Evolutionary conservation across 2,797 vertebrate species (phyloP).

Genomic region (Choloepus didactylus): DNA sequence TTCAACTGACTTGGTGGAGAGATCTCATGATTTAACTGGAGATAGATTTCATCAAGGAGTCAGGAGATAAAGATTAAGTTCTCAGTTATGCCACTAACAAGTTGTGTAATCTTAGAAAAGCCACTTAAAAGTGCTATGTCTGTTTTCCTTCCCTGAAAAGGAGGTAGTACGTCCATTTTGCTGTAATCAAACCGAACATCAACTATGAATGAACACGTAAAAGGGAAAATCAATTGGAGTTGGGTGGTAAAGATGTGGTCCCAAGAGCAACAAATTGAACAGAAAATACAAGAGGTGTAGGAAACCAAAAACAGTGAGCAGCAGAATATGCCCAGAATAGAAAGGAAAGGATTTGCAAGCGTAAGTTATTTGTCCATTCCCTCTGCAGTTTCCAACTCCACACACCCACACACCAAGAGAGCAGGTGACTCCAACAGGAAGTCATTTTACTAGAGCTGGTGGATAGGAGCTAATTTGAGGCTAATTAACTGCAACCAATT

Average conservation of each 20-base stretch:
- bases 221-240: background rate
- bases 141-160: background rate
- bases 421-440: too few species aligned
- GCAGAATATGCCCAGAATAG: background rate
- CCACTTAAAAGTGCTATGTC: background rate
- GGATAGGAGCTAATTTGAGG: background rate
- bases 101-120: background rate
- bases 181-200: background rate
- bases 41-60: background rate
- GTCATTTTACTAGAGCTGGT: background rate
- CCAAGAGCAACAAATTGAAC: too few species aligned
- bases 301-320: background rate
- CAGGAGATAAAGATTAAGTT: background rate
- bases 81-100: background rate
- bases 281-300: background rate
- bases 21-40: background rate
- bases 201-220: accelerated
- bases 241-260: background rate
- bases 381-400: too few species aligned
- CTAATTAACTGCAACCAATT: background rate
- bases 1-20: background rate
- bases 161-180: background rate
- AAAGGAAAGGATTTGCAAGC: too few species aligned
- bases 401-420: accelerated
- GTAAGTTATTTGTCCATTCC: accelerated